Base-by-base conservation (phyloP, 2,113 vertebrate genomes). In the Columba janthina region DNA sequence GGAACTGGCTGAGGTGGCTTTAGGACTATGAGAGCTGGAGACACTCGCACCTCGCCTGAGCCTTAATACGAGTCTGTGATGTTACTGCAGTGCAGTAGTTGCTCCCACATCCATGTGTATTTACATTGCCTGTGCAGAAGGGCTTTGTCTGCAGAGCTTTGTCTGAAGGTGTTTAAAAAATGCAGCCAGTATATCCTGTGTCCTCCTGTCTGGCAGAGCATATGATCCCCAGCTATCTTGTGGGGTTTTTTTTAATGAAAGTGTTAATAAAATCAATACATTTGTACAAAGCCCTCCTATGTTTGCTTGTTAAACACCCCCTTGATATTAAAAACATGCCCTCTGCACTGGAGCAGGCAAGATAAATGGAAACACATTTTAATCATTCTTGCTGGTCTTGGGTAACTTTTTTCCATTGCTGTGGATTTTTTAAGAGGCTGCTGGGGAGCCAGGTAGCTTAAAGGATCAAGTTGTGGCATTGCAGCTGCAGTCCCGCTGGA, bases 311-410 rank as follows among this genome's bases (percentile, higher is more conserved):
- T 87, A 51, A 53, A 38, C 65, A 21, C 40, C 36, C 29, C 12
- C 11, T 11, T 53, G 29, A 57, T 75, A 57, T 75, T 93, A 81
- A 77, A 91, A 93, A 34, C 54, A 38, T 78, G 65, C 62, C 58
- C 73, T 67, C 42, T 53, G 65, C 12, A 0, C 54, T 51, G 75
- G 36, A 75, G 56, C 64, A 32, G 65, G 69, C n/a, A 4, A 25
- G 58, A 53, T 75, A 86, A 96, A 60, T 80, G 73, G 57, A 94
- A 95, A 80, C 44, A 80, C 48, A n/a, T 94, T 91, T 92, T 56
- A 60, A 58, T 85, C 71, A 54, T 72, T 84, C 50, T 42, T 77
- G 40, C 34, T 0, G 24, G 61, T 56, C 75, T 46, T 8, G n/a
- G 62, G 75, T 79, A 80, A 22, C 58, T 34, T 71, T 46, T 51